These are phyloP conservation scores for Chlamydotis undulata DNA, from an alignment of 2,113 vertebrate genomes.

Conservation along the genomic window DNA sequence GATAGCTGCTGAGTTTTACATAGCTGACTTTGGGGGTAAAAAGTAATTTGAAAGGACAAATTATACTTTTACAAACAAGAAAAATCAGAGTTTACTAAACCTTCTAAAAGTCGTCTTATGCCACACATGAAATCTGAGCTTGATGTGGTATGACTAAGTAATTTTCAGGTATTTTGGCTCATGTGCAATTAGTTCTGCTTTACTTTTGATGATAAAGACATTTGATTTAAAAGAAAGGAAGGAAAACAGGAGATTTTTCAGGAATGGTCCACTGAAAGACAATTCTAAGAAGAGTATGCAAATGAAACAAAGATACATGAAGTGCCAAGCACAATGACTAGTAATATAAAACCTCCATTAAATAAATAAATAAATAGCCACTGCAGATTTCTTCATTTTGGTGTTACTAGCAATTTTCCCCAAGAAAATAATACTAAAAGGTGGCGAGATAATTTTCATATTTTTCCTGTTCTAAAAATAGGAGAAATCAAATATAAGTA, in stretches of 20 bases:
- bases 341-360: not conserved
- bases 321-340: not conserved
- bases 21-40: not conserved
- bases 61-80: not conserved
- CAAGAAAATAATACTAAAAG: not conserved
- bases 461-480: not conserved
- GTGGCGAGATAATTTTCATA: not conserved
- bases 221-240: slow-evolving; percentile 9
- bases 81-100: not conserved
- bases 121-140: not conserved
- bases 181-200: slow-evolving; percentile 40
- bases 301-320: not conserved
- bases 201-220: not conserved
- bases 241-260: slow-evolving; percentile 15
- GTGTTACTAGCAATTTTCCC: not conserved
- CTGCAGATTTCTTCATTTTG: not conserved
- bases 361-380: not conserved
- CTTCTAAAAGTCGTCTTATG: not conserved
- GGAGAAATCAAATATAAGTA: not conserved
- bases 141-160: not conserved
- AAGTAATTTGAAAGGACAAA: not conserved
- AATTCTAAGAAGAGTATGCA: not conserved
- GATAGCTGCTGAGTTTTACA: not conserved
- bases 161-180: slow-evolving; percentile 16
- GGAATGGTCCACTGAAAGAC: not conserved